A percentile compares a stretch with the other conserved stretches of the same genome.
Conservation (phyloP, 2,888 invertebrate species). For the Cosmorhoe ocellata region DNA sequence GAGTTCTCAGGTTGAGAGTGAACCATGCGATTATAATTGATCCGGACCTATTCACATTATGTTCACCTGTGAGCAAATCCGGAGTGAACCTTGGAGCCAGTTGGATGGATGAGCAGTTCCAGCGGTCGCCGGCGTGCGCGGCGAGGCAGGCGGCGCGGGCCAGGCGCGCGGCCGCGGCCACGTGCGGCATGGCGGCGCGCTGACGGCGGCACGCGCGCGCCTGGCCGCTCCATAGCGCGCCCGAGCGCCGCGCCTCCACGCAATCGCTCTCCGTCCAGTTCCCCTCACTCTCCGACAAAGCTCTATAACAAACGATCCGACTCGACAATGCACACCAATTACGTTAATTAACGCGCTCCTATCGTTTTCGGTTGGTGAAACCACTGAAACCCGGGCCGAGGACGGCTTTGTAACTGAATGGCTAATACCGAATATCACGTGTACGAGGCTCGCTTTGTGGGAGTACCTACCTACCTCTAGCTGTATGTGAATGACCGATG, state of each 20-base stretch:
- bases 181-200: slow-evolving; percentile 87
- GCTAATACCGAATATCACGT: slow-evolving; percentile 17
- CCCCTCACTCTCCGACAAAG: slow-evolving; percentile 63
- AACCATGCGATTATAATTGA: too few relatives aligned
- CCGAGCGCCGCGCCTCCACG: slow-evolving; percentile 66
- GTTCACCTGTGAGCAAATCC: slow-evolving; percentile 88
- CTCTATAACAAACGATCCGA: slow-evolving; percentile 20
- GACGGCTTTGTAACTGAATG: slow-evolving; percentile 20
- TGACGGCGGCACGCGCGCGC: slow-evolving; percentile 85
- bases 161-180: slow-evolving; percentile 87
- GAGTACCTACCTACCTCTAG: background rate
- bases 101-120: slow-evolving; percentile 92
- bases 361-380: slow-evolving; percentile 26
- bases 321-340: slow-evolving; percentile 24
- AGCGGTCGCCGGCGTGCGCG: slow-evolving; percentile 87
- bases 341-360: slow-evolving; percentile 25
- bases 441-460: slow-evolving; percentile 17
- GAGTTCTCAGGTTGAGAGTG: too few relatives aligned
- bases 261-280: slow-evolving; percentile 77
- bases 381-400: slow-evolving; percentile 23
- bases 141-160: slow-evolving; percentile 87
- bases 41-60: too few relatives aligned
- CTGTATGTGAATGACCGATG: slow-evolving; percentile 9
- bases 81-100: slow-evolving; percentile 88
- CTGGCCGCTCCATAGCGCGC: slow-evolving; percentile 84